phyloP scores from a whole-genome alignment of 2,797 vertebrate genomes.

The Micropoecilia bifurca region DNA sequence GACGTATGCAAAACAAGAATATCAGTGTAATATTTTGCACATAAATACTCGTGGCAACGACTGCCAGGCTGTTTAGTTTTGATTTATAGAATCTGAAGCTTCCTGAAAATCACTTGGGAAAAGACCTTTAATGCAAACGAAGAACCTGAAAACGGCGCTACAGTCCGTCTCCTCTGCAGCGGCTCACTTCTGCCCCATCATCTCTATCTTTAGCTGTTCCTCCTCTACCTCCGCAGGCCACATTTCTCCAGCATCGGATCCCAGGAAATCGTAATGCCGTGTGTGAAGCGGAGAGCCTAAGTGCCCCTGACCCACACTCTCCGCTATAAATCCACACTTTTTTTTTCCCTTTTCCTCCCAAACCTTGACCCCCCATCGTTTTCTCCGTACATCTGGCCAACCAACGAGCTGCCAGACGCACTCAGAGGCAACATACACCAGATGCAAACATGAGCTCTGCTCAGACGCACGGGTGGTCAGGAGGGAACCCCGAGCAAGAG shows the following conservation, averaged over 20 bases:
- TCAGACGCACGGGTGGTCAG: constrained; percentile 46
- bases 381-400: constrained; percentile 46
- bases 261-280: constrained; percentile 65
- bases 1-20: not conserved
- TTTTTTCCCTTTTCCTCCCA: not conserved
- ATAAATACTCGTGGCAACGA: not conserved
- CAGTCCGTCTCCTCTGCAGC: constrained; percentile 15
- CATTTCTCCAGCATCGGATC: constrained; percentile 66
- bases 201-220: constrained; percentile 56
- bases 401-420: constrained; percentile 37
- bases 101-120: constrained; percentile 1
- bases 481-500: constrained; percentile 7
- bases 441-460: constrained; percentile 40
- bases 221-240: constrained; percentile 46
- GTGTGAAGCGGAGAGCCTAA: constrained; percentile 49
- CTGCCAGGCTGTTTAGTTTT: not conserved
- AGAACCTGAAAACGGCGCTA: constrained; percentile 16
- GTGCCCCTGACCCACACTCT: constrained; percentile 54
- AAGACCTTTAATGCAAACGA: constrained; percentile 3
- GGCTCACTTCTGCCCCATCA: constrained; percentile 26
- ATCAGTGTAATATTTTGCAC: not conserved
- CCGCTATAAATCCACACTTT: constrained; percentile 63
- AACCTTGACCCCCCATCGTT: constrained; percentile 50
- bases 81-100: not conserved
- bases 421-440: constrained; percentile 35